Evolutionary conservation across 1,140 invertebrate genomes (phyloP), one percentile per base, ranked within the genome.

Genomic region (Ceratina australensis): DNA sequence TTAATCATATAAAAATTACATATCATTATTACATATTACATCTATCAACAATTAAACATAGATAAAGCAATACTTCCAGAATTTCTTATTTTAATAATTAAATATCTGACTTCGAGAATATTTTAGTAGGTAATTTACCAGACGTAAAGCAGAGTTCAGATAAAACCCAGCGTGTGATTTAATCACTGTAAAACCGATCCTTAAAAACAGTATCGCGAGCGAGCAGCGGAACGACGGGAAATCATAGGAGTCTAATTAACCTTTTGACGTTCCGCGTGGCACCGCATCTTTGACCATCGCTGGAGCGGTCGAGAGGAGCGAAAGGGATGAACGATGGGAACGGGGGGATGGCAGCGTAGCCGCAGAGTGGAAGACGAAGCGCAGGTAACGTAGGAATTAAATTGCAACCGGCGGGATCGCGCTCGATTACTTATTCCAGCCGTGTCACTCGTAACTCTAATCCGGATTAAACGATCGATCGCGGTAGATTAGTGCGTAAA

Each of bases 391-490:
- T 78, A 81, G 78, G 79, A 87, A 86, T 87, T 79, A 85, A 86
- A 86, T 78, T 86, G 80, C 84, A 80, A 67, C 65, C 73, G 77
- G 47, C 61, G 80, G 72, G 61, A 59, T 78, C 50, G 49, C 73
- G 79, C 69, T 60, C 83, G 80, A 85, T 85, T 85, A 85, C 80
- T 86, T 86, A 86, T 86, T 86, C 84, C 81, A 68, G 20, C 52
- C 82, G 66, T 82, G 84, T 85, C 80, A 86, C 73, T 71, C 83
- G 84, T 84, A 84, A 85, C 80, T 86, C 84, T 85, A 86, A 85
- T 86, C 84, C 83, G 73, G 84, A 86, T 86, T 86, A 86, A 86
- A 86, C 83, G 84, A 86, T 80, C 83, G 84, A 86, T 85, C 83
- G 80, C 69, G 65, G 64, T 72, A 76, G 84, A 86, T 86, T 86